phyloP scores from a whole-genome alignment of 2,797 vertebrate genomes.

The Trachurus trachurus region DNA sequence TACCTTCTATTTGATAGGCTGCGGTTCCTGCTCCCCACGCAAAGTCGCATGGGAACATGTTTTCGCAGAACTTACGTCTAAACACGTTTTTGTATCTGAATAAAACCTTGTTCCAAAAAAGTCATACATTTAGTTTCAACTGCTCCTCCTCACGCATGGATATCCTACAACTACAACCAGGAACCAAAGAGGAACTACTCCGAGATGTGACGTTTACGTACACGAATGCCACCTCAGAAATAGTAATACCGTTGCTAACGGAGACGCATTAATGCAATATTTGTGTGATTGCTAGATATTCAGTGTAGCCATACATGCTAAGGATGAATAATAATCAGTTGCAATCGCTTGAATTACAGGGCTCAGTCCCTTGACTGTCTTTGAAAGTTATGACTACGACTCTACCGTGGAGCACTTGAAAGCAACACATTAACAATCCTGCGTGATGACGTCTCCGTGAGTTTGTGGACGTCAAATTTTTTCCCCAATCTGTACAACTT shows the following conservation, averaged over 20 bases:
- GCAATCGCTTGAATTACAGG: no score
- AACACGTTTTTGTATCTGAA: background rate
- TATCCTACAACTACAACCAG: background rate
- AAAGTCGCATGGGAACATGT: constrained; percentile 88
- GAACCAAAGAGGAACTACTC: background rate
- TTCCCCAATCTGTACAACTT: background rate
- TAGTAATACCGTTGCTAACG: background rate
- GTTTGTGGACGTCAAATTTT: background rate
- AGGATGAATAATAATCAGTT: background rate
- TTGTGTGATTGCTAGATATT: background rate
- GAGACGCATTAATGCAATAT: background rate
- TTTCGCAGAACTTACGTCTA: background rate
- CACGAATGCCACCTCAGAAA: background rate
- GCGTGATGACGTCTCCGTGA: constrained; percentile 8
- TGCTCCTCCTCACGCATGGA: fast-evolving
- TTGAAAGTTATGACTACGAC: fast-evolving
- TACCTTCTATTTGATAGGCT: constrained; percentile 94
- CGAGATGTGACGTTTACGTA: constrained; percentile 16
- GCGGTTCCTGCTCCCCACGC: constrained; percentile 89
- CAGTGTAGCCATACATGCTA: background rate
- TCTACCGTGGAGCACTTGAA: constrained; percentile 29
- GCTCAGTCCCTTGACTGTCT: background rate
- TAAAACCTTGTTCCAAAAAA: background rate
- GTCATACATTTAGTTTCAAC: background rate
- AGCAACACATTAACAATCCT: background rate